Evolutionary conservation across 2,113 vertebrate species (phyloP).

Genomic region (Budorcas taxicolor): DNA sequence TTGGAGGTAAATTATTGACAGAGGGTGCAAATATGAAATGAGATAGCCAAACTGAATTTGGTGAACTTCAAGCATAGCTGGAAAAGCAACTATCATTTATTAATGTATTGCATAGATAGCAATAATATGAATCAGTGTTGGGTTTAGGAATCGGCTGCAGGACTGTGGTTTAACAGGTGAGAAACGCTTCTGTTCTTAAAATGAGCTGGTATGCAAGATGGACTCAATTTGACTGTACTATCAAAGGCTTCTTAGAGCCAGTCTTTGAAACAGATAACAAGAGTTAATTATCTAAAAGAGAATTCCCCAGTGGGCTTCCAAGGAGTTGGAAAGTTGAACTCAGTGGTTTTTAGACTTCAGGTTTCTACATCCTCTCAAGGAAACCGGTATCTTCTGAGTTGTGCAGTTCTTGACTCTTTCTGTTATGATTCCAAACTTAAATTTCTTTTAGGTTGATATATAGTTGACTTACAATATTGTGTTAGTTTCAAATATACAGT

Average conservation of each 20-base stretch:
- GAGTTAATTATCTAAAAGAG: background rate
- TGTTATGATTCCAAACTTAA: background rate
- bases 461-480: background rate
- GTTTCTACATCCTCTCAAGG: background rate
- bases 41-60: background rate
- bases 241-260: background rate
- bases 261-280: background rate
- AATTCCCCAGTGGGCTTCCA: background rate
- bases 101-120: background rate
- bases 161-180: background rate
- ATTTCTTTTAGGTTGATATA: background rate
- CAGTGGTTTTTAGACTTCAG: background rate
- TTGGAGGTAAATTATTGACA: background rate
- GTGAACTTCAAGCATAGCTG: background rate
- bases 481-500: background rate
- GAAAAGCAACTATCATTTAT: background rate
- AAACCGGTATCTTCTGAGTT: background rate
- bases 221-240: background rate
- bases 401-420: background rate
- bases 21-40: background rate
- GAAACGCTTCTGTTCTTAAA: background rate
- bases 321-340: conserved; percentile 6
- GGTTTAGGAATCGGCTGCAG: background rate
- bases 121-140: background rate
- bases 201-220: background rate